These are phyloP conservation scores for Rhagophthalmus giganteus DNA, from an alignment of 2,888 invertebrate genomes.

Conservation along the genomic window DNA sequence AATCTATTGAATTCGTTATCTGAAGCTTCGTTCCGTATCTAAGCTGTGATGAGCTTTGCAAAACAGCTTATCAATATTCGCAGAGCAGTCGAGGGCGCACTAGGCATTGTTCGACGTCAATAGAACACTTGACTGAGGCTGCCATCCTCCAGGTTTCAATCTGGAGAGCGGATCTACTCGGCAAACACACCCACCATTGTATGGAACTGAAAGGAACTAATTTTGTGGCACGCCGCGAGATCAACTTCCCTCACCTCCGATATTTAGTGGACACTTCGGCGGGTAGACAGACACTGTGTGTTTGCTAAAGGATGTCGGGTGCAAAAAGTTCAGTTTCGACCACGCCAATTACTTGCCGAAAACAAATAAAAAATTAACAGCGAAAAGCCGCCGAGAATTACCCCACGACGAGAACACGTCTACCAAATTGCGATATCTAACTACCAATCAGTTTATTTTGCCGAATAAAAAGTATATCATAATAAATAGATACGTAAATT, in stretches of 20 bases:
- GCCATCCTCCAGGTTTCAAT: slow-evolving; percentile 46
- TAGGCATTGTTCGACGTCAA: slow-evolving; percentile 43
- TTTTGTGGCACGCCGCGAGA: slow-evolving; percentile 41
- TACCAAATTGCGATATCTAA: too few species aligned
- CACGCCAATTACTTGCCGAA: background rate
- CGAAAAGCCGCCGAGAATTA: too few species aligned
- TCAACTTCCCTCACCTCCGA: slow-evolving; percentile 38
- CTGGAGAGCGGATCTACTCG: slow-evolving; percentile 40
- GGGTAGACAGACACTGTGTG: slow-evolving; percentile 27
- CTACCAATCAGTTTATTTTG: too few species aligned
- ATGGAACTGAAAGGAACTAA: slow-evolving; percentile 44
- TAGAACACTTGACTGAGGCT: slow-evolving; percentile 45
- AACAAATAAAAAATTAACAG: too few species aligned
- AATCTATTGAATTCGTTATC: slow-evolving; percentile 15
- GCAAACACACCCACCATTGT: slow-evolving; percentile 41
- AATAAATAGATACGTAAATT: too few species aligned
- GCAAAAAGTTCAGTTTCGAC: slow-evolving; percentile 1
- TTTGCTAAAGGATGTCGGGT: slow-evolving; percentile 32
- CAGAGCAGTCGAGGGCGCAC: slow-evolving; percentile 41
- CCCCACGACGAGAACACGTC: too few species aligned
- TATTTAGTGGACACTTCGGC: slow-evolving; percentile 33
- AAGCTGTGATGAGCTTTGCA: slow-evolving; percentile 42
- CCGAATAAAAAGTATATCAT: too few species aligned
- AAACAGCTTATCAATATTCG: slow-evolving; percentile 49
- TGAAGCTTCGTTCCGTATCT: slow-evolving; percentile 19